Percentiles rank a stretch among this genome's conserved stretches.
These are phyloP conservation scores for Drosophila pseudoananassae DNA, from an alignment of 1,140 invertebrate species.

Conservation along the genomic window DNA sequence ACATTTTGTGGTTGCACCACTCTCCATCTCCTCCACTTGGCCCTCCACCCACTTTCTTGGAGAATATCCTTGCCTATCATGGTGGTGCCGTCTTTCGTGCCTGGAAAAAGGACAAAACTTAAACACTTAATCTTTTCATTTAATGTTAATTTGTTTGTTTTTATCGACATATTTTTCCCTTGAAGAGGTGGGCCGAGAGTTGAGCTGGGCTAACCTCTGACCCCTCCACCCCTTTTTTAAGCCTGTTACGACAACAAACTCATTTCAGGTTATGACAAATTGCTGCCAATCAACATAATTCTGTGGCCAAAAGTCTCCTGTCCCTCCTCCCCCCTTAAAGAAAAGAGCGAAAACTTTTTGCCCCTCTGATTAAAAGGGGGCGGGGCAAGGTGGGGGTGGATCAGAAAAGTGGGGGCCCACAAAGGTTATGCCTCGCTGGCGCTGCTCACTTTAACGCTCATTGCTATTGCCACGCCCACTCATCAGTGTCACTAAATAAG, in stretches of 20 bases:
- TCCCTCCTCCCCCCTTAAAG: neutral
- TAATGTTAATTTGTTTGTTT: conserved; percentile 83
- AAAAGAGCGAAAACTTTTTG: conserved; percentile 42
- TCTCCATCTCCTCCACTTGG: too few species aligned
- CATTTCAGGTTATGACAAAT: conserved; percentile 81
- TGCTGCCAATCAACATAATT: conserved; percentile 82
- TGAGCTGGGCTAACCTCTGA: too few species aligned
- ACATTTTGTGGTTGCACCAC: conserved; percentile 17
- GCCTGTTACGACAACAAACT: conserved; percentile 81
- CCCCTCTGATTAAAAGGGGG: conserved; percentile 6
- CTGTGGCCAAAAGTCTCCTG: conserved; percentile 37
- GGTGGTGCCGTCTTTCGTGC: conserved; percentile 30
- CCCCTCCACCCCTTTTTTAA: conserved; percentile 50
- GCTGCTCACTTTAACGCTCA: conserved; percentile 80
- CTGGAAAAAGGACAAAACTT: conserved; percentile 72
- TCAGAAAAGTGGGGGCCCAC: conserved; percentile 20
- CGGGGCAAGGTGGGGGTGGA: conserved; percentile 26
- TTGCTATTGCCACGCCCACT: conserved; percentile 77
- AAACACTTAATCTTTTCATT: conserved; percentile 82
- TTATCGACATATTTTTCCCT: conserved; percentile 73
- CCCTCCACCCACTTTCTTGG: neutral
- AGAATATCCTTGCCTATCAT: neutral
- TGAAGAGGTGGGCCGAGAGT: neutral
- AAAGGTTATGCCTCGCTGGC: conserved; percentile 75
- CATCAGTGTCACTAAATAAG: conserved; percentile 66